A percentile compares a stretch with the other conserved stretches of the same genome.
phyloP scores from a whole-genome alignment of 2,888 invertebrate species.

The Conomelus anceps region DNA sequence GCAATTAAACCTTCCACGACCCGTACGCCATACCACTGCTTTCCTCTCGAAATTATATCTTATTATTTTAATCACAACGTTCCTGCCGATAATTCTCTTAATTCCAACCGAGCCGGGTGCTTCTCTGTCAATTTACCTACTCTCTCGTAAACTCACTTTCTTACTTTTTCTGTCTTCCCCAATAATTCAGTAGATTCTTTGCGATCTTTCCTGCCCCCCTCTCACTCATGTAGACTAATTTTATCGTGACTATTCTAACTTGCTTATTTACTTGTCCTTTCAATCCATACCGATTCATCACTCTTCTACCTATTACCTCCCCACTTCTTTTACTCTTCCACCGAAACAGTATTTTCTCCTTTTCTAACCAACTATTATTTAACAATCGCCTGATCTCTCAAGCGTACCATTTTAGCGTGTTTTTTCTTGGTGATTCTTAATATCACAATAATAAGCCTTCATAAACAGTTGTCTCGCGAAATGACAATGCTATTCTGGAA shows the following conservation, averaged over 20 bases:
- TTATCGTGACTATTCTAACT: not conserved
- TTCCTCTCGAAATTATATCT: constrained; percentile 11
- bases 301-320: too few relatives aligned
- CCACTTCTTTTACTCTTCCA: too few relatives aligned
- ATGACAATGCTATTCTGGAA: not conserved
- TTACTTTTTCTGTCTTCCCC: not conserved
- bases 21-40: not conserved
- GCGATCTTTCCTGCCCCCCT: not conserved
- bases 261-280: not conserved
- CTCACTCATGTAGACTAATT: too few relatives aligned
- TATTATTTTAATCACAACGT: constrained; percentile 9
- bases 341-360: not conserved
- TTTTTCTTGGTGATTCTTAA: not conserved
- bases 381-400: not conserved
- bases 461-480: not conserved
- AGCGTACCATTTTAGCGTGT: not conserved
- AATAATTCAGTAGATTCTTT: not conserved
- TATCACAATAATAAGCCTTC: not conserved
- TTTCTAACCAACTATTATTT: not conserved
- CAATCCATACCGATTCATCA: not conserved
- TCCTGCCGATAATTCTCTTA: constrained; percentile 9
- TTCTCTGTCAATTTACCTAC: not conserved
- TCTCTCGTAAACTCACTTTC: not conserved
- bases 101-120: not conserved
- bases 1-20: constrained; percentile 5